These are phyloP conservation scores for Corvus moneduloides DNA, from an alignment of 2,113 vertebrate species.

Conservation along the genomic window DNA sequence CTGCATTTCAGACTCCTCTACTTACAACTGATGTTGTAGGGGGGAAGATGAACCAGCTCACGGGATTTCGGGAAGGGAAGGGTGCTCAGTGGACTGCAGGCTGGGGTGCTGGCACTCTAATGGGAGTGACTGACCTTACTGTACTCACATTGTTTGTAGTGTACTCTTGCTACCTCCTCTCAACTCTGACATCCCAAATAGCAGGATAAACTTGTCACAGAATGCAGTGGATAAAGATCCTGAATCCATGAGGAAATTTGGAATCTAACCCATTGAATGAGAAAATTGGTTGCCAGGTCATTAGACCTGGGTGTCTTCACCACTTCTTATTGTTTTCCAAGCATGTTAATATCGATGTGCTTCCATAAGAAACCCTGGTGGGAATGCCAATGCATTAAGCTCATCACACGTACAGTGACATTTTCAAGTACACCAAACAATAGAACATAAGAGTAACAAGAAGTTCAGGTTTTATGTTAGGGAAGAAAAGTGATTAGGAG, in stretches of 20 bases:
- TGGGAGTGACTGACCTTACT: background rate
- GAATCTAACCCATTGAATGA: background rate
- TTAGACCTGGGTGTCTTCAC: background rate
- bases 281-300: background rate
- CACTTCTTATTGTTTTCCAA: background rate
- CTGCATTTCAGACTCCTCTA: background rate
- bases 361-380: background rate
- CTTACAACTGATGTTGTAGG: background rate
- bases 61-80: background rate
- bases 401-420: background rate
- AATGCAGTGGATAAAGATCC: background rate
- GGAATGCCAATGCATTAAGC: background rate
- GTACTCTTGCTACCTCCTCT: background rate
- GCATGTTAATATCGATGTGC: rapidly evolving
- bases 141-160: background rate
- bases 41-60: background rate
- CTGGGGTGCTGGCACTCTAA: background rate
- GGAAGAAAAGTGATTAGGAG: background rate
- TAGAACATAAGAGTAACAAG: background rate
- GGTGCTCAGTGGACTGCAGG: background rate
- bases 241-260: background rate
- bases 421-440: background rate
- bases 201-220: background rate
- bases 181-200: background rate
- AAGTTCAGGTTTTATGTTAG: background rate